Conservation (phyloP, 2,888 invertebrate species). For the Teinopalpus imperialis region DNA sequence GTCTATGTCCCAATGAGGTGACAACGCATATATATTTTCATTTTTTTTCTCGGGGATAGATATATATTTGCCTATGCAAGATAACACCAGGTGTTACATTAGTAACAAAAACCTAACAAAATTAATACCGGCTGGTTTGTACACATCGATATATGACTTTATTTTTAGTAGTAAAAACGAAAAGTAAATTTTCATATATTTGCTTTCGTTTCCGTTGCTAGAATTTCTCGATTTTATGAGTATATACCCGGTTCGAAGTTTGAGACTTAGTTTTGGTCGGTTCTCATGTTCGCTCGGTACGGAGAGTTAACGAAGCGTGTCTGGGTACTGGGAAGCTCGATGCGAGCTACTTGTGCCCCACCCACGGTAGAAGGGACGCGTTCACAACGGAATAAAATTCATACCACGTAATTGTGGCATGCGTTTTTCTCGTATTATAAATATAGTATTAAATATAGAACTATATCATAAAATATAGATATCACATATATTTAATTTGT, state of each 20-base stretch:
- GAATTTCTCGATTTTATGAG: conserved; percentile 14
- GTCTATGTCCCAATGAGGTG: too few relatives aligned
- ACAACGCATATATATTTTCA: too few relatives aligned
- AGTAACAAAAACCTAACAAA: too few relatives aligned
- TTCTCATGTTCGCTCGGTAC: conserved; percentile 17
- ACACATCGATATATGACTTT: too few relatives aligned
- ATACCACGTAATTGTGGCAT: conserved; percentile 44
- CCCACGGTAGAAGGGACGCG: conserved; percentile 17
- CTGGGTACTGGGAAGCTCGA: conserved; percentile 15
- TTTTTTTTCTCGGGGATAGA: too few relatives aligned
- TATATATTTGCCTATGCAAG: too few relatives aligned
- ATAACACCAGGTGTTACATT: too few relatives aligned
- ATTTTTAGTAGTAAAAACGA: not conserved
- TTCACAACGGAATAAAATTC: conserved; percentile 42
- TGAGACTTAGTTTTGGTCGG: conserved; percentile 16
- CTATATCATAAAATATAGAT: too few relatives aligned
- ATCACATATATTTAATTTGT: too few relatives aligned
- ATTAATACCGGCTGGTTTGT: too few relatives aligned
- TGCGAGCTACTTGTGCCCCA: conserved; percentile 10
- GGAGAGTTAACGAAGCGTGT: conserved; percentile 26
- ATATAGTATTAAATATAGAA: too few relatives aligned
- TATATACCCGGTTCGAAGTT: conserved; percentile 3
- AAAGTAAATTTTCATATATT: conserved; percentile 1
- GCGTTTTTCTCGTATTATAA: conserved; percentile 44
- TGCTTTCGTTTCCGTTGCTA: not conserved